phyloP scores from a whole-genome alignment of 2,888 invertebrate genomes.

The Slavum lentiscoides region DNA sequence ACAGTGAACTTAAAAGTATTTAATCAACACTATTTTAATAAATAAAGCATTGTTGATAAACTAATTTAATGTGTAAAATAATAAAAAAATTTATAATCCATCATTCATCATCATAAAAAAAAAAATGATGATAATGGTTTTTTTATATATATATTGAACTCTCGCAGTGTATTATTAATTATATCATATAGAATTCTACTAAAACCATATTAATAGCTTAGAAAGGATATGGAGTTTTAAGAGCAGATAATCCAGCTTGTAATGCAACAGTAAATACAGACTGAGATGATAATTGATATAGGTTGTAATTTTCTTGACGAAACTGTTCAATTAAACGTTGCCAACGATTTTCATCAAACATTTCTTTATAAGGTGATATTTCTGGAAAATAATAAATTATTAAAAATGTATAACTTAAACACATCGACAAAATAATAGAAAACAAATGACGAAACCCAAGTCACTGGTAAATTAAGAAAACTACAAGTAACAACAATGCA shows the following conservation, averaged over 20 bases:
- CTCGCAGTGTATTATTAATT: not conserved
- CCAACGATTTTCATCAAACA: conserved; percentile 70
- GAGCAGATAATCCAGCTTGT: conserved; percentile 90
- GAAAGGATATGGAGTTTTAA: conserved; percentile 87
- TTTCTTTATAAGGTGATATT: conserved; percentile 61
- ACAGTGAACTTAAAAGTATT: too few species aligned
- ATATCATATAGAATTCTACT: not conserved
- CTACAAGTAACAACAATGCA: too few species aligned
- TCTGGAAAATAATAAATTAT: conserved; percentile 55
- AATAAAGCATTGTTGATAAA: too few species aligned
- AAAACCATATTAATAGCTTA: not conserved
- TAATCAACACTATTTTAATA: too few species aligned
- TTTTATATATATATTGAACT: not conserved
- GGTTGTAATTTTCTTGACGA: conserved; percentile 87
- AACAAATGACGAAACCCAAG: too few species aligned
- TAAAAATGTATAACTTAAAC: not conserved
- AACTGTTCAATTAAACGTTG: conserved; percentile 84
- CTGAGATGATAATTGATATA: conserved; percentile 89
- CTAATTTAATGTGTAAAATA: too few species aligned
- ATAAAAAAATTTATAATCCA: too few species aligned
- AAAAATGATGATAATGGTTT: too few species aligned
- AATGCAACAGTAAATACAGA: conserved; percentile 90
- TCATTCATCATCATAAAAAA: too few species aligned
- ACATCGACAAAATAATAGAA: not conserved
- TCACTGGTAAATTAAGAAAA: too few species aligned